Percentiles rank a stretch among this genome's conserved stretches.
Evolutionary conservation across 2,113 vertebrate species (phyloP).

Genomic region (Oreamnos americanus): DNA sequence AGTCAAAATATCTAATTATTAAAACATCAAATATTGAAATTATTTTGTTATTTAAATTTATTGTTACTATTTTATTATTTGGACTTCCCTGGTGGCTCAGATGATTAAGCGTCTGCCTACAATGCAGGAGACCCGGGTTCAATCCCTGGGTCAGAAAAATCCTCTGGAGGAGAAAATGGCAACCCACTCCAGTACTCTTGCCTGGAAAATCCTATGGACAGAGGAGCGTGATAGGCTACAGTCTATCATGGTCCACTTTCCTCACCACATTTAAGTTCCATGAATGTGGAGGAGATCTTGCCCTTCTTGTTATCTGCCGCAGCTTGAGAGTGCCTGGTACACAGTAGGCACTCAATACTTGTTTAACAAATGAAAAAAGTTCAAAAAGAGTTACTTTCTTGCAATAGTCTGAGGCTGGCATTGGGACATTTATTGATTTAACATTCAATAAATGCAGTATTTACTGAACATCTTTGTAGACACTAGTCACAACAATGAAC

Average conservation of each 20-base stretch:
- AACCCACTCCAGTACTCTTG: neutral
- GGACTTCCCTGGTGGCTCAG: neutral
- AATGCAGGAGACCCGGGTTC: neutral
- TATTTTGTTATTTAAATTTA: neutral
- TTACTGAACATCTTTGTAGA: neutral
- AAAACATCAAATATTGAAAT: neutral
- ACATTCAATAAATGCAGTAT: neutral
- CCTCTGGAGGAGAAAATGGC: neutral
- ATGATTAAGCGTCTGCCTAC: neutral
- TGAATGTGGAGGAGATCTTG: neutral
- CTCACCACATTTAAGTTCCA: neutral
- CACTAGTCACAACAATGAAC: neutral
- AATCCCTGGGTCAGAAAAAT: neutral
- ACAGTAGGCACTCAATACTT: neutral
- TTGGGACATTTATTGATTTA: neutral
- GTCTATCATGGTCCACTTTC: neutral
- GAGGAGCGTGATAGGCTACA: neutral
- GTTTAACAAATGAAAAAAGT: neutral
- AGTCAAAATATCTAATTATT: neutral
- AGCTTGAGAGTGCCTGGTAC: neutral
- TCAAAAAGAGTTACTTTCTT: neutral
- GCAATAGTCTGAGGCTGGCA: neutral
- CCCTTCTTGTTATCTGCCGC: neutral
- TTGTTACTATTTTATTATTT: neutral
- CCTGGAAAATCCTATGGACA: neutral